These are phyloP conservation scores for Sisyra nigra DNA, from an alignment of 2,888 invertebrate genomes.

Conservation along the genomic window DNA sequence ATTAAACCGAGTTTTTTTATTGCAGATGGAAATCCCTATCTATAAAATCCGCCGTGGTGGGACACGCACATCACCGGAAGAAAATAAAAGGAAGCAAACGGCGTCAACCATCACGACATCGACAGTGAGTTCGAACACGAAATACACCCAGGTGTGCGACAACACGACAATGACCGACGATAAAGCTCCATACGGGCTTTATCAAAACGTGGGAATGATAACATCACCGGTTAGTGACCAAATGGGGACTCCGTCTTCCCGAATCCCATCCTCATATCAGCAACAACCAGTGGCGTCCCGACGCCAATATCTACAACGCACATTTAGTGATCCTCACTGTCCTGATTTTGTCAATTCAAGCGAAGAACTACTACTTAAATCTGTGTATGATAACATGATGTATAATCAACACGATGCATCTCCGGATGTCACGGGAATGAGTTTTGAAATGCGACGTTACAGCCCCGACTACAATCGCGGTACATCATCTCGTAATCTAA, in stretches of 20 bases:
- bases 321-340: conserved; percentile 8
- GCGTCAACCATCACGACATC: not conserved
- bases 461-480: too few relatives aligned
- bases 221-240: conserved; percentile 2
- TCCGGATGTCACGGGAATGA: not conserved
- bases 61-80: not conserved
- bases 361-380: conserved; percentile 6
- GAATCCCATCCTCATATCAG: not conserved
- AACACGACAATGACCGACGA: conserved; percentile 5
- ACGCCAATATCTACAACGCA: conserved; percentile 3
- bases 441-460: conserved; percentile 1
- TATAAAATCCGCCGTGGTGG: conserved; percentile 1
- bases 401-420: not conserved
- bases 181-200: conserved; percentile 3
- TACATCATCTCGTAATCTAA: too few relatives aligned
- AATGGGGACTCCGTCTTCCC: not conserved
- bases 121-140: not conserved
- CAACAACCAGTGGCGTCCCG: not conserved
- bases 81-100: not conserved
- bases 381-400: conserved; percentile 6
- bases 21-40: conserved; percentile 1
- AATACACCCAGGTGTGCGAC: conserved; percentile 7
- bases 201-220: conserved; percentile 7
- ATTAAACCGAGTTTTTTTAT: not conserved
- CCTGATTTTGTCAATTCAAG: conserved; percentile 7